Evolutionary conservation across 2,797 vertebrate species (phyloP).

Genomic region (Brachyrhaphis roseni): DNA sequence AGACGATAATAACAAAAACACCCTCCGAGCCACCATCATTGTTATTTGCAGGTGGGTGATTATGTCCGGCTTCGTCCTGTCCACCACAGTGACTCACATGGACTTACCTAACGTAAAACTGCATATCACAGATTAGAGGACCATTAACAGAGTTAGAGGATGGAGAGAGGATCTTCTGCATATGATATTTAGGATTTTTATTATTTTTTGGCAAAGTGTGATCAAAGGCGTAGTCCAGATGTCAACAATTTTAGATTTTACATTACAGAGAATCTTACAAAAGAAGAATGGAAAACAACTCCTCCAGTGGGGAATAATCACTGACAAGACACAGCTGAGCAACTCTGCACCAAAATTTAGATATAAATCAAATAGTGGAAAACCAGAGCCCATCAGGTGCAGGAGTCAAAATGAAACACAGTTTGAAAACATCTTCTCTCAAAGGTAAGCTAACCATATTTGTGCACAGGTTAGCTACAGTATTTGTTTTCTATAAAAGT

Average conservation of each 20-base stretch:
- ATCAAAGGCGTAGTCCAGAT: constrained; percentile 18
- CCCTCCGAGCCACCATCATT: constrained; percentile 53
- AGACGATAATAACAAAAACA: constrained; percentile 69
- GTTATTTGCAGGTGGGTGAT: constrained; percentile 70
- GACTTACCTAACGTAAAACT: constrained; percentile 35
- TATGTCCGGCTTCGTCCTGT: constrained; percentile 50
- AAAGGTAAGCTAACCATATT: neutral
- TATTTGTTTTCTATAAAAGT: neutral
- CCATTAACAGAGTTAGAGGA: constrained; percentile 3
- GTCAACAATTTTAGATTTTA: neutral
- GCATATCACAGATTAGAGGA: constrained; percentile 28
- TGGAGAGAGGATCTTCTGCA: constrained; percentile 1
- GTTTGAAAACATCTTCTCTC: neutral
- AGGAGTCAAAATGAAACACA: neutral
- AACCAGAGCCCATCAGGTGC: neutral
- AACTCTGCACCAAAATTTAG: neutral
- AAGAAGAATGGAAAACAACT: neutral
- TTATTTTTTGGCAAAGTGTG: constrained; percentile 30
- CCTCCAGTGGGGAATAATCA: neutral
- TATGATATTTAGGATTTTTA: constrained; percentile 27
- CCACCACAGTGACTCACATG: constrained; percentile 45
- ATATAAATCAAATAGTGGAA: neutral
- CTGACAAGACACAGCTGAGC: neutral
- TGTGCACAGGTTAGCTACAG: neutral
- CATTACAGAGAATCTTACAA: neutral